phyloP scores from a whole-genome alignment of 2,888 invertebrate species.

The Eilema caniola region DNA sequence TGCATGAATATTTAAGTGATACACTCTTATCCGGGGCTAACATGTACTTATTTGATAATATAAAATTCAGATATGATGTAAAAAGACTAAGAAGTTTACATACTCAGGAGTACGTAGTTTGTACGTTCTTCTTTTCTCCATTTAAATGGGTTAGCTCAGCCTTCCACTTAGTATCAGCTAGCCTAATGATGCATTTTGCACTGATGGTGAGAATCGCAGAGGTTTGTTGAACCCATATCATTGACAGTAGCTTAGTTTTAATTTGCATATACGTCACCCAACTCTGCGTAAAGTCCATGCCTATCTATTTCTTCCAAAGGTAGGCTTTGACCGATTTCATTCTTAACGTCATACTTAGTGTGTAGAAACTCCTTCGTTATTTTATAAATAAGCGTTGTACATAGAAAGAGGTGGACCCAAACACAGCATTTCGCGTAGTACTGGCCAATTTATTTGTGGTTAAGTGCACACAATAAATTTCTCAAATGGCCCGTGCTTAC shows the following conservation, averaged over 20 bases:
- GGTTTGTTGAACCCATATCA: too few relatives aligned
- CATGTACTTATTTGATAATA: too few relatives aligned
- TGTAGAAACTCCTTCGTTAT: constrained; percentile 33
- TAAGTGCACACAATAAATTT: constrained; percentile 86
- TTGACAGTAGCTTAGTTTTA: too few relatives aligned
- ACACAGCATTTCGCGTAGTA: constrained; percentile 73
- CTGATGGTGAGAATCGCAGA: too few relatives aligned
- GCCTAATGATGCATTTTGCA: too few relatives aligned
- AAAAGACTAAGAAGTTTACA: too few relatives aligned
- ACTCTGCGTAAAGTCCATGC: neutral
- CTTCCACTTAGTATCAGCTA: too few relatives aligned
- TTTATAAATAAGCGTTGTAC: constrained; percentile 53
- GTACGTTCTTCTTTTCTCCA: too few relatives aligned
- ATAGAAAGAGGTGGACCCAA: constrained; percentile 59
- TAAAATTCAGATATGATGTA: too few relatives aligned
- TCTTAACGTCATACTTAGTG: neutral
- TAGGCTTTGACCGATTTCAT: neutral
- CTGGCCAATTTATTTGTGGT: constrained; percentile 84
- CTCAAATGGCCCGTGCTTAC: constrained; percentile 84
- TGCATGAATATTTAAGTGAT: neutral
- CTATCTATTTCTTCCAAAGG: neutral
- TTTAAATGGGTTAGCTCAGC: too few relatives aligned
- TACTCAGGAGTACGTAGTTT: too few relatives aligned
- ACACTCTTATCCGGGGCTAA: neutral
- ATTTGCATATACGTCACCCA: too few relatives aligned